Percentiles rank a stretch among this genome's conserved stretches.
Evolutionary conservation across 1,140 invertebrate species (phyloP).

Genomic region (Sminthurinus signatus): DNA sequence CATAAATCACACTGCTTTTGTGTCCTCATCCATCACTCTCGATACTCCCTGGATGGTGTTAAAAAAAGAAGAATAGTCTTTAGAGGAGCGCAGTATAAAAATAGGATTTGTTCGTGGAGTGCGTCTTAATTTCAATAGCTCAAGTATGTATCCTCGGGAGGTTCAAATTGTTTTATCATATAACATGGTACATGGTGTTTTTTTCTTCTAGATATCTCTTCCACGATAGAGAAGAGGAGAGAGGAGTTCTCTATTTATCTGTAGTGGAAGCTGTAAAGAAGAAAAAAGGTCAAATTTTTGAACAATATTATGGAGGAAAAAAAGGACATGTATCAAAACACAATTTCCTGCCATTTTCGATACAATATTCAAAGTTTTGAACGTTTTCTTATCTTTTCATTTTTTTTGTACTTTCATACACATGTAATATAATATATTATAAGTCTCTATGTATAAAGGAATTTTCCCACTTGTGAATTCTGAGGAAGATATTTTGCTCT

Average conservation of each 20-base stretch:
- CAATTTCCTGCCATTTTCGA: too few species aligned
- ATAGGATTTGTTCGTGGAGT: background rate
- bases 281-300: too few species aligned
- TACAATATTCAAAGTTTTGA: too few species aligned
- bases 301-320: too few species aligned
- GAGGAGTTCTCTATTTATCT: background rate
- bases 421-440: too few species aligned
- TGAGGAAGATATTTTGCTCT: background rate
- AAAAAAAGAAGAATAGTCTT: background rate
- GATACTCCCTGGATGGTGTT: background rate
- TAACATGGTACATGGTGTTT: background rate
- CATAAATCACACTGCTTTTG: background rate
- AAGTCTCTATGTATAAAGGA: too few species aligned
- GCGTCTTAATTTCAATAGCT: too few species aligned
- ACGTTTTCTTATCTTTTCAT: too few species aligned
- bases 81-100: background rate
- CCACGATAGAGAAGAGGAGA: background rate
- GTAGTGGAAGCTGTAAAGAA: too few species aligned
- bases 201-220: background rate
- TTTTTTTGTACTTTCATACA: too few species aligned
- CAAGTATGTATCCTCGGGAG: background rate
- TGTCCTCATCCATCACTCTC: constrained; percentile 1
- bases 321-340: too few species aligned
- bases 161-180: background rate
- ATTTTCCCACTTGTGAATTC: too few species aligned